Evolutionary conservation across 2,113 vertebrate genomes (phyloP), one percentile per base, ranked within the genome.

Genomic region (Typhlomys cinereus): DNA sequence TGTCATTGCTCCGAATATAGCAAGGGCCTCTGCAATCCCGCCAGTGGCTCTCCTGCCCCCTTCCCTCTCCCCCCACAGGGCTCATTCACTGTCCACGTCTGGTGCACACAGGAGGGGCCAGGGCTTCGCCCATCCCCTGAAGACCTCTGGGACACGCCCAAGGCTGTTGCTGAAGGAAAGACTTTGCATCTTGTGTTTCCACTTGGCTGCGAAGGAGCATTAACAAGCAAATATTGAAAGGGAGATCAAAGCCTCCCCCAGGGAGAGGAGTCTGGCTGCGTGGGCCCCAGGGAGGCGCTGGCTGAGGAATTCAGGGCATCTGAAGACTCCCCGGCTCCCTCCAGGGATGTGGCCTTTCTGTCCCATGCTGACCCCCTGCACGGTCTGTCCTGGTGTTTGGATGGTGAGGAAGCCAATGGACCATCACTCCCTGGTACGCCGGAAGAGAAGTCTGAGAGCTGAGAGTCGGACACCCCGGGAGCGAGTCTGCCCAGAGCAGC

Each of bases 191-290:
- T 39, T 21, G 15, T 2, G 18, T 82, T 81, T 66, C 75, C 59
- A 13, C 31, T 57, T 74, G 89, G 64, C 59, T 9, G 0, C 17
- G 39, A 67, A 27, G 82, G 76, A 29, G 64, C 36, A 31, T 66
- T 73, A 52, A 29, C 50, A 34, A 41, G 69, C 7, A 57, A 67
- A 78, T 66, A 82, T 1, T 36, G 85, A 83, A 96, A 91, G 89
- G 48, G 0, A 61, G 46, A 82, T 31, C 31, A 66, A 84, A 73
- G 13, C 69, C 46, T 80, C 82, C 88, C 82, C 67, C 36, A 50
- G 87, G 82, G 70, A 69, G n/a, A n/a, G 41, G 0, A 39, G 41
- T 9, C 41, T 5, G 14, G n/a, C 87, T 34, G 48, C 66, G 25
- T 27, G 0, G 20, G 34, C 36, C 69, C 78, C 54, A 14, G 92